Evolutionary conservation across 2,797 vertebrate genomes (phyloP).

Genomic region (Scolopax bukidnonensis): DNA sequence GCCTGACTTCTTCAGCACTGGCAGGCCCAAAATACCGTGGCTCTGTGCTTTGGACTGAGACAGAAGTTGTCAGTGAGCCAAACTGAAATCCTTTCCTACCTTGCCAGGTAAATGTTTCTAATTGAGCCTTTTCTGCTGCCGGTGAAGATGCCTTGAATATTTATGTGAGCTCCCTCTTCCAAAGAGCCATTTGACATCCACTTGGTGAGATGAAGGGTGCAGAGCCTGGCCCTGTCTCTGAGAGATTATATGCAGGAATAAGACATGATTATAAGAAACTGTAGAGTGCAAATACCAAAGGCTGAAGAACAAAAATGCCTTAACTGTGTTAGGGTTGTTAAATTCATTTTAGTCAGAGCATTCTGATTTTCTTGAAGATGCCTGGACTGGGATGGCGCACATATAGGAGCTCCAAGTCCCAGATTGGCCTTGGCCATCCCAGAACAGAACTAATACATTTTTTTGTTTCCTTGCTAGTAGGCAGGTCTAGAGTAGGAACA

Average conservation of each 20-base stretch:
- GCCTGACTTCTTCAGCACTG: background rate
- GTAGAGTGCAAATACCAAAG: background rate
- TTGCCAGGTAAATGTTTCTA: constrained; percentile 2
- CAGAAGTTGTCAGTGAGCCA: background rate
- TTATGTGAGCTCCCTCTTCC: background rate
- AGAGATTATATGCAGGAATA: background rate
- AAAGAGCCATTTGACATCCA: background rate
- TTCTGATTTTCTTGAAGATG: background rate
- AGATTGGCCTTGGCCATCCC: background rate
- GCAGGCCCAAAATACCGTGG: background rate
- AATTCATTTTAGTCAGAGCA: background rate
- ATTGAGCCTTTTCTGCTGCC: background rate
- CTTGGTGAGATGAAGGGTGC: background rate
- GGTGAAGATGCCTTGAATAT: background rate
- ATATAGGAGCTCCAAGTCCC: background rate
- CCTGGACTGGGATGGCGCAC: background rate
- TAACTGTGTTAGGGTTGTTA: background rate
- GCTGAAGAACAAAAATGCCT: background rate
- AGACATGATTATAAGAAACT: background rate
- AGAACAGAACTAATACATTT: background rate
- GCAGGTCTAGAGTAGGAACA: background rate
- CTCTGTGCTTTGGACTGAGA: background rate
- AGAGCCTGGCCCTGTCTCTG: background rate
- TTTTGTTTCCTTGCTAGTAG: background rate
- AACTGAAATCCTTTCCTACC: constrained; percentile 1